These are phyloP conservation scores for Lophura nycthemera DNA, from an alignment of 2,113 vertebrate species.

Conservation along the genomic window DNA sequence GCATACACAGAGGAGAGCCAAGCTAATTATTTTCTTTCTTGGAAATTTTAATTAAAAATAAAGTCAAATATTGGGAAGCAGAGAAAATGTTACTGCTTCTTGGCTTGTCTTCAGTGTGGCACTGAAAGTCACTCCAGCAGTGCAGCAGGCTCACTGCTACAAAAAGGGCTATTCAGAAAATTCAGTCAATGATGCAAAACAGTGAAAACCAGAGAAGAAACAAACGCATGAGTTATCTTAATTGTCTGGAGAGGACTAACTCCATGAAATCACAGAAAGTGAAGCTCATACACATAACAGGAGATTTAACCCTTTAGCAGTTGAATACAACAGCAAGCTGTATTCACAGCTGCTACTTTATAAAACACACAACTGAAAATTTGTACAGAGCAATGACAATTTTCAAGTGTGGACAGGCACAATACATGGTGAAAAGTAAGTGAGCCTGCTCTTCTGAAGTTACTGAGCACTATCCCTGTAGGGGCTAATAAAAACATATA, in stretches of 20 bases:
- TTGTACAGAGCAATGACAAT: background rate
- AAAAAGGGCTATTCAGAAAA: conserved; percentile 44
- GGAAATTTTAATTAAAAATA: background rate
- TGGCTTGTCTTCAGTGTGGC: background rate
- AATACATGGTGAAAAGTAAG: background rate
- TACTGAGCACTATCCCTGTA: background rate
- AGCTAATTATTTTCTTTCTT: background rate
- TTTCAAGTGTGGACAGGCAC: background rate
- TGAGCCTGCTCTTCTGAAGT: background rate
- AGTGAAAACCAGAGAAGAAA: background rate
- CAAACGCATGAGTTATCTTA: background rate
- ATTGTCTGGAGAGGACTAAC: background rate
- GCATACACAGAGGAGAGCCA: background rate
- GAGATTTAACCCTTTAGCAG: background rate
- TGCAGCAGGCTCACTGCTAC: background rate
- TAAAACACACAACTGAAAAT: background rate
- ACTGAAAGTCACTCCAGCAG: background rate
- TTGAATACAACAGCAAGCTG: background rate
- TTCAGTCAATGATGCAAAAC: background rate
- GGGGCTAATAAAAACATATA: background rate
- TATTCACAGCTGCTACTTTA: background rate
- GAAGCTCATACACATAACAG: background rate
- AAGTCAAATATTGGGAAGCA: background rate
- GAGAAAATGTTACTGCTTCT: background rate
- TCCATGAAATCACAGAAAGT: background rate